phyloP scores from a whole-genome alignment of 2,797 vertebrate species.

The Garrulus glandarius region DNA sequence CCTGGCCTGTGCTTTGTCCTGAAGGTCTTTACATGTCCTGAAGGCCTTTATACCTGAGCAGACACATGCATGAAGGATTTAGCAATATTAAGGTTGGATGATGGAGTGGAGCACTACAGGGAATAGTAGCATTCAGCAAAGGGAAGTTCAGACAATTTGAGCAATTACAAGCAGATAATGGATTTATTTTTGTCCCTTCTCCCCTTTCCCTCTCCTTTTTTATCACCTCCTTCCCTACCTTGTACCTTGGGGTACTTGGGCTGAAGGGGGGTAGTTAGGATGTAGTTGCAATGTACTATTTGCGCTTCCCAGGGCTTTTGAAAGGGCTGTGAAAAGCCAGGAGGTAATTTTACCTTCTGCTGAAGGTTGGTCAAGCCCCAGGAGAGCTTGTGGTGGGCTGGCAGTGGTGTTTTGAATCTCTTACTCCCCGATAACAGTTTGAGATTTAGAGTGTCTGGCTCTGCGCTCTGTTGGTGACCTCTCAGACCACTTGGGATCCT shows the following conservation, averaged over 20 bases:
- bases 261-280: background rate
- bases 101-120: background rate
- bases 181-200: background rate
- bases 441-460: background rate
- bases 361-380: background rate
- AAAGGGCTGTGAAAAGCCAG: background rate
- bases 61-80: background rate
- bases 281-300: background rate
- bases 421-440: background rate
- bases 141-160: background rate
- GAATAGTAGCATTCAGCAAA: background rate
- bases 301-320: background rate
- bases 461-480: accelerated
- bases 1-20: background rate
- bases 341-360: background rate
- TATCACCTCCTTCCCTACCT: background rate
- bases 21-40: slow-evolving; percentile 4
- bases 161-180: background rate
- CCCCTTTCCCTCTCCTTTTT: background rate
- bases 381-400: background rate
- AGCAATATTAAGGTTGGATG: background rate
- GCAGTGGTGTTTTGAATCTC: background rate
- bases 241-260: accelerated
- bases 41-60: slow-evolving; percentile 14
- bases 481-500: background rate